phyloP scores from a whole-genome alignment of 2,797 vertebrate species.

The Channa striata region DNA sequence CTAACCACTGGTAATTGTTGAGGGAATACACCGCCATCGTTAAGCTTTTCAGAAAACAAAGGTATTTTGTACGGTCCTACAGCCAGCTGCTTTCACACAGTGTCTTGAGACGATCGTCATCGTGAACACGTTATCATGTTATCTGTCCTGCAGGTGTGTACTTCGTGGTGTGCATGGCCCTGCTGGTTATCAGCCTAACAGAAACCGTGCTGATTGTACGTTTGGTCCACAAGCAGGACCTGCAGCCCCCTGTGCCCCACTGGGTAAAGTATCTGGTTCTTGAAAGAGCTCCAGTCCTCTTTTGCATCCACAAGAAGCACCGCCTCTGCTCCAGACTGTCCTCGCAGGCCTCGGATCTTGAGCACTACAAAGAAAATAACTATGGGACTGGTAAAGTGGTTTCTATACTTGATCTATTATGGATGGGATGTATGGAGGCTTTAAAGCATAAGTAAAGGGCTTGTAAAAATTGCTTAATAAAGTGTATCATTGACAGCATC shows the following conservation, averaged over 20 bases:
- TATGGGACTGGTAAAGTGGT: constrained; percentile 85
- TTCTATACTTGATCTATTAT: background rate
- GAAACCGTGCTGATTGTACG: constrained; percentile 96
- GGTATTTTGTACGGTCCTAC: background rate
- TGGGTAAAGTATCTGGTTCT: constrained; percentile 92
- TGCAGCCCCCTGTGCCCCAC: constrained; percentile 90
- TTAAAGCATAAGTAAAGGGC: no score
- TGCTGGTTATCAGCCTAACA: constrained; percentile 94
- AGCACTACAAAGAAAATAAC: constrained; percentile 83
- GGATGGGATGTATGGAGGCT: no score
- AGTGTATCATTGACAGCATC: no score
- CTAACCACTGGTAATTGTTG: no score
- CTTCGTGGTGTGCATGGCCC: constrained; percentile 99
- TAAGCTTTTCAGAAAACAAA: background rate
- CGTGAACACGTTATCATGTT: background rate
- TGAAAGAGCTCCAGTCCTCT: constrained; percentile 86
- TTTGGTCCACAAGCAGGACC: constrained; percentile 95
- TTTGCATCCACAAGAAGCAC: constrained; percentile 88
- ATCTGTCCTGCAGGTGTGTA: constrained; percentile 87
- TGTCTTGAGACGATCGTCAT: background rate
- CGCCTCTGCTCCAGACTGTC: constrained; percentile 75
- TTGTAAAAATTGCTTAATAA: no score
- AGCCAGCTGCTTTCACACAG: no score
- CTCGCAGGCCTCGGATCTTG: constrained; percentile 64
- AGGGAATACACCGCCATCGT: no score